phyloP scores from a whole-genome alignment of 2,888 invertebrate genomes.

The Nymphalis c-album region DNA sequence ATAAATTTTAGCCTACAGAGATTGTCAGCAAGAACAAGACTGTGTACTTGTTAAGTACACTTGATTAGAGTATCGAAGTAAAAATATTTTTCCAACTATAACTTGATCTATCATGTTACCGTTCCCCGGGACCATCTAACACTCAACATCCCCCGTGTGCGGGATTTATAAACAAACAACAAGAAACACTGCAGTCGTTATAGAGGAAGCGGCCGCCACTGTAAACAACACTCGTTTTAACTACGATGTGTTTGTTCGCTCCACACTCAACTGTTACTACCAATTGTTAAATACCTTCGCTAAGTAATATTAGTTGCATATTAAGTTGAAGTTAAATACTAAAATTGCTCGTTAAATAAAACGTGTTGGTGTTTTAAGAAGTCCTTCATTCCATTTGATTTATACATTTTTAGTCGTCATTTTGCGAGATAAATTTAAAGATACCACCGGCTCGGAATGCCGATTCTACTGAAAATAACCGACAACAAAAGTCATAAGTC shows the following conservation, averaged over 20 bases:
- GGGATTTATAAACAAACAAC: slow-evolving; percentile 24
- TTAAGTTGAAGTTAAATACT: neutral
- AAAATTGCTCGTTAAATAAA: too few relatives aligned
- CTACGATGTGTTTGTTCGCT: slow-evolving; percentile 37
- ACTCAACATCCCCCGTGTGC: slow-evolving; percentile 16
- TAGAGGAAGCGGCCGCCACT: slow-evolving; percentile 38
- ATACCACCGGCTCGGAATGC: too few relatives aligned
- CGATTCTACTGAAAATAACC: too few relatives aligned
- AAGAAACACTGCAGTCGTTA: slow-evolving; percentile 19
- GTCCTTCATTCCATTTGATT: too few relatives aligned
- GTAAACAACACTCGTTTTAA: slow-evolving; percentile 44
- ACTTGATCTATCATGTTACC: neutral
- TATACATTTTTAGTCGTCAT: too few relatives aligned
- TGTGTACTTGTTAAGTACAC: too few relatives aligned
- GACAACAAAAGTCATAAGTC: too few relatives aligned
- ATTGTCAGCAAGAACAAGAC: too few relatives aligned
- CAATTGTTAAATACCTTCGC: slow-evolving; percentile 2
- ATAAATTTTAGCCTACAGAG: too few relatives aligned
- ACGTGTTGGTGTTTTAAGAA: too few relatives aligned
- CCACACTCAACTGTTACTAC: slow-evolving; percentile 6
- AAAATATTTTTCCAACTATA: neutral
- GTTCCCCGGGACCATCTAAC: neutral
- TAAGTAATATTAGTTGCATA: slow-evolving; percentile 4
- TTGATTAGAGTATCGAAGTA: neutral
- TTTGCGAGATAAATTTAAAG: too few relatives aligned